Conservation (phyloP, 2,888 invertebrate species). For the Seira ritae region DNA sequence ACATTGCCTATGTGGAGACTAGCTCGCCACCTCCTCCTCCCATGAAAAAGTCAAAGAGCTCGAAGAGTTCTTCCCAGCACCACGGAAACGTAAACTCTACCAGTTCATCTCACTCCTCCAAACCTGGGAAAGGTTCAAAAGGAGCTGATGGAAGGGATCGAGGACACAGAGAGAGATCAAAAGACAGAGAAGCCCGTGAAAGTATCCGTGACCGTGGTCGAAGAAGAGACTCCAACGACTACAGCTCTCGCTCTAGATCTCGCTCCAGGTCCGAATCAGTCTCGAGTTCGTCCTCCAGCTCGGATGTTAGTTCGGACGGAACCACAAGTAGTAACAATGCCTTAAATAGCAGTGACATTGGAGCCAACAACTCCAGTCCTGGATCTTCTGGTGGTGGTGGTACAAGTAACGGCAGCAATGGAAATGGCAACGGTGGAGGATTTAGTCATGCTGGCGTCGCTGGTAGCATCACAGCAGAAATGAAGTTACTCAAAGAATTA, state of each 20-base stretch:
- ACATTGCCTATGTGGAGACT: constrained; percentile 41
- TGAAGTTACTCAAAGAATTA: constrained; percentile 71
- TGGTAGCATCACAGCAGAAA: constrained; percentile 72
- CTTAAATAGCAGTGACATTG: constrained; percentile 55
- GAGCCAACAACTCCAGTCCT: constrained; percentile 54
- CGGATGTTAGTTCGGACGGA: constrained; percentile 51
- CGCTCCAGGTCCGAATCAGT: constrained; percentile 55
- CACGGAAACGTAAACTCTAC: constrained; percentile 51
- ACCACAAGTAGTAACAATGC: constrained; percentile 43
- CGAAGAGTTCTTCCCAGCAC: constrained; percentile 41
- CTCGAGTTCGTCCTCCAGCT: constrained; percentile 54
- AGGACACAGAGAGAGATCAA: constrained; percentile 24
- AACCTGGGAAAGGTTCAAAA: constrained; percentile 46
- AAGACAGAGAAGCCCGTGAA: constrained; percentile 34
- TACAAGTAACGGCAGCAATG: constrained; percentile 35
- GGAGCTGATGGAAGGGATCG: constrained; percentile 14
- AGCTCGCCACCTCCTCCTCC: constrained; percentile 47
- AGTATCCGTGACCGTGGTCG: constrained; percentile 34
- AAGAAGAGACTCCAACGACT: constrained; percentile 53
- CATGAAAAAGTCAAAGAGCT: constrained; percentile 56
- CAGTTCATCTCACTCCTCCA: constrained; percentile 44
- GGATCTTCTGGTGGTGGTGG: constrained; percentile 54
- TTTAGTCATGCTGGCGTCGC: constrained; percentile 71
- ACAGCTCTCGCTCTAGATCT: constrained; percentile 50
- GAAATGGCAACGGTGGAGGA: constrained; percentile 40